A percentile compares a stretch with the other conserved stretches of the same genome.
Evolutionary conservation across 2,113 vertebrate genomes (phyloP).

Genomic region (Chrysochloris asiatica): DNA sequence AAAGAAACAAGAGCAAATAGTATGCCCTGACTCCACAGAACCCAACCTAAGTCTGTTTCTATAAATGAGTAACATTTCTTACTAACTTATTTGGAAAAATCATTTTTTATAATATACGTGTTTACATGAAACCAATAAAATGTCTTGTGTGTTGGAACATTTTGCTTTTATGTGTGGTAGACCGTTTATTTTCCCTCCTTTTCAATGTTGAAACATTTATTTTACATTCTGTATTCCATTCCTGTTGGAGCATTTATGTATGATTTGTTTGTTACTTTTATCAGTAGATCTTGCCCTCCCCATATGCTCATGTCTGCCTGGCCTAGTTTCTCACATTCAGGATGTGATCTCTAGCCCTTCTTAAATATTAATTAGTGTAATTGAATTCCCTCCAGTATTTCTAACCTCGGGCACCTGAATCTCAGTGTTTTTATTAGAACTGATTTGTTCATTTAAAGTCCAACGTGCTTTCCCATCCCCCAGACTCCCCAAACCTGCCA

Average conservation of each 20-base stretch:
- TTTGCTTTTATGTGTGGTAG: slow-evolving; percentile 68
- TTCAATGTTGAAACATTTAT: slow-evolving; percentile 73
- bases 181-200: slow-evolving; percentile 67
- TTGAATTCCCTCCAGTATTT: slow-evolving; percentile 83
- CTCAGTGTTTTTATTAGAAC: slow-evolving; percentile 81
- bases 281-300: slow-evolving; percentile 81
- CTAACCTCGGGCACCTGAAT: slow-evolving; percentile 80
- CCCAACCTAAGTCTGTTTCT: slow-evolving; percentile 50
- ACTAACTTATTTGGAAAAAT: slow-evolving; percentile 61
- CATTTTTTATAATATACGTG: slow-evolving; percentile 62
- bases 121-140: slow-evolving; percentile 72
- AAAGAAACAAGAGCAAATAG: slow-evolving; percentile 36
- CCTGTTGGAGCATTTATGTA: slow-evolving; percentile 69
- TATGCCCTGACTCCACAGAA: slow-evolving; percentile 35
- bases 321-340: slow-evolving; percentile 76
- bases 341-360: slow-evolving; percentile 80
- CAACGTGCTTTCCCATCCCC: slow-evolving; percentile 60
- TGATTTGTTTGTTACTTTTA: slow-evolving; percentile 82
- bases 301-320: slow-evolving; percentile 78
- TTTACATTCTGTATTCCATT: slow-evolving; percentile 72
- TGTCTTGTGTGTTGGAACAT: slow-evolving; percentile 63
- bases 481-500: background rate
- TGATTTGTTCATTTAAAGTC: slow-evolving; percentile 81
- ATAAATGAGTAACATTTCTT: slow-evolving; percentile 64
- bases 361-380: slow-evolving; percentile 86